Evolutionary conservation across 2,888 invertebrate species (phyloP), one percentile per base, ranked within the genome.

Genomic region (Tineola bisselliella): DNA sequence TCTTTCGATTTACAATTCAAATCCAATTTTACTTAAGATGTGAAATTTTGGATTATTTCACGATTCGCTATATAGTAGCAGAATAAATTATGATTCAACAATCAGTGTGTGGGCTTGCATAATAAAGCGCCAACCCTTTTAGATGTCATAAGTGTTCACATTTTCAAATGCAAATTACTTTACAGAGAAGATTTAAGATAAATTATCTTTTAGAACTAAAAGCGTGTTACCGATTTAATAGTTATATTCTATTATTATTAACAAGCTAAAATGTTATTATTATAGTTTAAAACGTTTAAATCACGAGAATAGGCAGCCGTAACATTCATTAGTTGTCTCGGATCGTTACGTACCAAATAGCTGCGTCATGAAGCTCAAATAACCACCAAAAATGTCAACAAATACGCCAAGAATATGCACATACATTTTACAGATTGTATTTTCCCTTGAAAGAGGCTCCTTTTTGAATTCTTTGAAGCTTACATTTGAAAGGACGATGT

Each of bases 301-400:
- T n/a, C 8, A n/a, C 48, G 15, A 48, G 48, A 48, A 48, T 48
- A 48, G 10, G 12, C 10, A 8, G n/a, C 17, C 48, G 54, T 54
- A 48, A 54, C 54, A 54, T 25, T 54, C 25, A 54, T 54, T 54
- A 54, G 54, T 54, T 54, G 54, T 25, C 54, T 18, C 25, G 54
- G 54, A 25, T 54, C 54, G 54, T 54, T 54, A 54, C 54, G 19
- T 25, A 12, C 19, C 54, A 25, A 54, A 54, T 54, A 54, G 54
- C 54, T 54, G 18, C 19, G 54, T 54, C 54, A 54, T 54, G 19
- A 18, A 25, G 12, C 54, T 54, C 54, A 25, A 54, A 25, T 25
- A 13, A 25, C 25, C 19, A 54, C 54, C 25, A 54, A 17, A 48
- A 54, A 18, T 54, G 54, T 54, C 54, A 54, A 54, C 54, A 18